Conservation (phyloP, 2,113 vertebrate species). For the Hyperopisus bebe region DNA sequence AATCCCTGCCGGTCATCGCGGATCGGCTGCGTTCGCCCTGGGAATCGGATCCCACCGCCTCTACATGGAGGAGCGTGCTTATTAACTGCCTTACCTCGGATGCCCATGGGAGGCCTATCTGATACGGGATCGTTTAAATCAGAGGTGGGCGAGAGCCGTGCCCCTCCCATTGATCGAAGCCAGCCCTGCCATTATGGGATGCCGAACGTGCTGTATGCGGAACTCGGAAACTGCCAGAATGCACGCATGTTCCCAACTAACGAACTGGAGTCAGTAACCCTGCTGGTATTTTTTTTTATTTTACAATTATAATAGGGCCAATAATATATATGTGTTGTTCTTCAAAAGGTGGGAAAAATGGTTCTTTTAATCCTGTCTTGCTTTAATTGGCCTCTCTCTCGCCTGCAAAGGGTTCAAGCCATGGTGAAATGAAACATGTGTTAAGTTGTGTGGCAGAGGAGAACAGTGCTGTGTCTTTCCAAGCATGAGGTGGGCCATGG, state of each 20-base stretch:
- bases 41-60: background rate
- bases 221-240: background rate
- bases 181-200: background rate
- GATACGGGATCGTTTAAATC: slow-evolving; percentile 42
- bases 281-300: slow-evolving; percentile 35
- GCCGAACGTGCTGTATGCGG: background rate
- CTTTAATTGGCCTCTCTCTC: slow-evolving; percentile 64
- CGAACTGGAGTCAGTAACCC: slow-evolving; percentile 36
- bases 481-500: slow-evolving; percentile 43
- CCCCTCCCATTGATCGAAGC: slow-evolving; percentile 9
- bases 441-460: slow-evolving; percentile 40
- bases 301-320: slow-evolving; percentile 40
- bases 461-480: slow-evolving; percentile 41
- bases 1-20: background rate
- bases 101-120: slow-evolving; percentile 37
- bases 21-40: background rate
- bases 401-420: slow-evolving; percentile 50
- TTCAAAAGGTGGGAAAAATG: slow-evolving; percentile 33
- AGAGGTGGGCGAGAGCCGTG: slow-evolving; percentile 32
- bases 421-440: slow-evolving; percentile 51
- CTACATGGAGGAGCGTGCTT: background rate
- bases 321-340: slow-evolving; percentile 28
- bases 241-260: slow-evolving; percentile 18
- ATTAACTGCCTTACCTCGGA: slow-evolving; percentile 13
- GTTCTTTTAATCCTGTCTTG: slow-evolving; percentile 56